Conservation (phyloP, 2,113 vertebrate species). For the Oreochromis tanganicae region DNA sequence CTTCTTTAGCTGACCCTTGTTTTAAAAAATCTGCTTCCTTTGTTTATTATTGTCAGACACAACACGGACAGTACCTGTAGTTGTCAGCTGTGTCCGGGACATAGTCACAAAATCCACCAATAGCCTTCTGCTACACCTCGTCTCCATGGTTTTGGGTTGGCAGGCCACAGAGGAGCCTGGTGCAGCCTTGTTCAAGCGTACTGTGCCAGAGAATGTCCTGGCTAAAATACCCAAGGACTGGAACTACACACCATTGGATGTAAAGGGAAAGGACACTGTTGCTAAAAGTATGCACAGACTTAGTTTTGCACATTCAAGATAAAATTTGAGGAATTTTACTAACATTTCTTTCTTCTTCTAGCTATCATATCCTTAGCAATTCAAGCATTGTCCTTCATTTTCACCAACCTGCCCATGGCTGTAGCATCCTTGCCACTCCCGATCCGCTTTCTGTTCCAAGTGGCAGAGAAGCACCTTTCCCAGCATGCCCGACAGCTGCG, state of each 20-base stretch:
- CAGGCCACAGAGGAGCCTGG: slow-evolving; percentile 68
- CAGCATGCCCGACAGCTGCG: slow-evolving; percentile 81
- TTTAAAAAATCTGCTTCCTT: not conserved
- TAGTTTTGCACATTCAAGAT: not conserved
- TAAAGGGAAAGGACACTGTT: slow-evolving; percentile 63
- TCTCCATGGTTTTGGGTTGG: slow-evolving; percentile 74
- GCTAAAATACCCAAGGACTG: slow-evolving; percentile 86
- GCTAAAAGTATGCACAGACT: slow-evolving; percentile 70
- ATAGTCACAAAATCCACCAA: slow-evolving; percentile 75
- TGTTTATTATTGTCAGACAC: slow-evolving; percentile 35
- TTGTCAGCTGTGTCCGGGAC: slow-evolving; percentile 76
- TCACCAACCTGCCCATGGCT: slow-evolving; percentile 86
- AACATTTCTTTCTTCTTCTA: slow-evolving; percentile 35
- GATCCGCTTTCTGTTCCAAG: slow-evolving; percentile 88
- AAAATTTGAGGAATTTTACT: not conserved
- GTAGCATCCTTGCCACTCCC: slow-evolving; percentile 88
- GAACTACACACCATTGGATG: slow-evolving; percentile 77
- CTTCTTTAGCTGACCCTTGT: not conserved
- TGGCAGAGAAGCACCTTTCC: slow-evolving; percentile 86
- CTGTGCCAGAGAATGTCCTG: slow-evolving; percentile 75
- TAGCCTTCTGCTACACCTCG: slow-evolving; percentile 75
- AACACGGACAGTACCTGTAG: slow-evolving; percentile 50
- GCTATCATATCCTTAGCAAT: slow-evolving; percentile 76
- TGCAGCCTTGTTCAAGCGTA: slow-evolving; percentile 55
- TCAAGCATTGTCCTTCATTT: slow-evolving; percentile 88